Evolutionary conservation across 2,113 vertebrate species (phyloP).

Genomic region (Tetraodon nigroviridis): DNA sequence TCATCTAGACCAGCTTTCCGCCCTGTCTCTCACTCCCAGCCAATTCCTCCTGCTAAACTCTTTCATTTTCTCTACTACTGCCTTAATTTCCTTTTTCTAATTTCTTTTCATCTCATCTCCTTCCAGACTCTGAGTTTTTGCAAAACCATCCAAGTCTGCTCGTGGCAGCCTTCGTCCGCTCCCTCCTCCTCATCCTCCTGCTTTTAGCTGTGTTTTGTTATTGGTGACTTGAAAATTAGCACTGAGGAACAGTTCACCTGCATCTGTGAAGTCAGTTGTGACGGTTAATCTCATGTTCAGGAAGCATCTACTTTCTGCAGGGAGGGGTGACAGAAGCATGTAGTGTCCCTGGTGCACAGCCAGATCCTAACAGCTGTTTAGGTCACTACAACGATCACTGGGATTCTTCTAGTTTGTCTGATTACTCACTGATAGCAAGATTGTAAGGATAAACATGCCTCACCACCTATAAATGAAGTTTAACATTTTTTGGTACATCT

Average conservation of each 20-base stretch:
- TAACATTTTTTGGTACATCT: too few relatives aligned
- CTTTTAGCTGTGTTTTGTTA: constrained; percentile 14
- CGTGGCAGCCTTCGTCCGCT: constrained; percentile 1
- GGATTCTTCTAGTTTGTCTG: too few relatives aligned
- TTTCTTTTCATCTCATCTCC: constrained; percentile 37
- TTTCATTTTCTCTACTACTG: constrained; percentile 41
- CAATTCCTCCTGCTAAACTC: constrained; percentile 37
- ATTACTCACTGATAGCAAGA: too few relatives aligned
- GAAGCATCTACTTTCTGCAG: too few relatives aligned
- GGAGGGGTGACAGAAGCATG: too few relatives aligned
- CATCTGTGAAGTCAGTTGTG: too few relatives aligned
- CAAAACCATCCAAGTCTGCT: constrained; percentile 23
- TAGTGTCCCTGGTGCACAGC: too few relatives aligned
- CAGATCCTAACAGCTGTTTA: too few relatives aligned
- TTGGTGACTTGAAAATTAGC: constrained; percentile 51
- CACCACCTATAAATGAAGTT: too few relatives aligned
- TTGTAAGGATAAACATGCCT: too few relatives aligned
- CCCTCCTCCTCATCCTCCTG: constrained; percentile 1
- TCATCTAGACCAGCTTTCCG: constrained; percentile 56
- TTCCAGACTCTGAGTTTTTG: constrained; percentile 26
- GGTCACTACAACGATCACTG: too few relatives aligned
- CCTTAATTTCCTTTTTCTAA: constrained; percentile 39
- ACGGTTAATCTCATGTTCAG: too few relatives aligned
- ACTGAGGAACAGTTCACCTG: constrained; percentile 2
- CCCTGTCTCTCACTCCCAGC: constrained; percentile 32